Base-by-base conservation (phyloP, 2,113 vertebrate genomes). In the Eurypyga helias region DNA sequence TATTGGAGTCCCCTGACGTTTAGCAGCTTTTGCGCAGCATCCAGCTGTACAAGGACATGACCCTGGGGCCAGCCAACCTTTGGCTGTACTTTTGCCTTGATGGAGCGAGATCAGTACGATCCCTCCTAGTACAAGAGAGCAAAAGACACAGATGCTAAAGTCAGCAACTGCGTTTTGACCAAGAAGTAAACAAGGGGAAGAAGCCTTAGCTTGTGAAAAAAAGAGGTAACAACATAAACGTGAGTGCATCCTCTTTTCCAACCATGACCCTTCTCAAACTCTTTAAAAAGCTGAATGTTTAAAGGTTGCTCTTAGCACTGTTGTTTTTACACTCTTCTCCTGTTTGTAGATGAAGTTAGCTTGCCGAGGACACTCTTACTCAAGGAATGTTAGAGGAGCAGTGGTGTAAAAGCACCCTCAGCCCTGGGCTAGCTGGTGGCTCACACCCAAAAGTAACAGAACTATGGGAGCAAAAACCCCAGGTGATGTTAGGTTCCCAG, bases 21-120 rank as follows among this genome's bases (percentile, higher is more conserved):
- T 58, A 82, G 84, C 69, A 87, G 93, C 69, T 94, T 81, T 76
- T 79, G 70, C 73, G 49, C 81, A 72, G 84, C 66, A 69, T 94
- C 94, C 91, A 94, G 55, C 89, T 94, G 91, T 92, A 84, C 84
- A 66, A 75, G 87, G 87, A 71, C 38, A 3, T 0, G 3, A 75
- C 83, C 52, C 93, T 38, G 33, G 60, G 69, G 91, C 89, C 73
- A 48, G 57, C 31, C 16, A 81, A 87, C 54, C 84, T 84, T 87
- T 95, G 96, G 93, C 93, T 91, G 93, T 91, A 87, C 91, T 91
- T 87, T 45, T 64, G 89, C 65, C 77, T 61, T n/a, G 72, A 21
- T 58, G 83, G 60, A 64, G 28, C 65, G 38, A 95, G 87, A 89
- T 75, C 91, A 46, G 93, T 54, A 79, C 16, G 6, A 77, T 61